Evolutionary conservation across 2,888 invertebrate species (phyloP).

Genomic region (Drosophila meridionalis): DNA sequence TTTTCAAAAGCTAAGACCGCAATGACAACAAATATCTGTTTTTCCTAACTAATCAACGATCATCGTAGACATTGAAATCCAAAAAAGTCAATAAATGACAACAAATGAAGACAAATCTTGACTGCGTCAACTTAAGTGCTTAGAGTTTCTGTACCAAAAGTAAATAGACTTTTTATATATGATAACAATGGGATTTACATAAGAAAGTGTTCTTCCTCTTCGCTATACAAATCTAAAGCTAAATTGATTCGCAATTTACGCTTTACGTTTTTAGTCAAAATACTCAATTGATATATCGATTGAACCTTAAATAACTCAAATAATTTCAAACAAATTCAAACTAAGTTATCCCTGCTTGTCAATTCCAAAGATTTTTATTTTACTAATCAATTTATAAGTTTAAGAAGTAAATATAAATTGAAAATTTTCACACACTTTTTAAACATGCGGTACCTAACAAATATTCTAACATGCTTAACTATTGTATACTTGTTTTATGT

Average conservation of each 20-base stretch:
- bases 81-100: background rate
- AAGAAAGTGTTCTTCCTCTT: background rate
- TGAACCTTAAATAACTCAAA: no score
- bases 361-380: background rate
- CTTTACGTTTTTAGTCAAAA: no score
- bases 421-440: background rate
- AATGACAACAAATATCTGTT: constrained; percentile 23
- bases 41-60: constrained; percentile 30
- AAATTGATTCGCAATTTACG: no score
- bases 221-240: no score
- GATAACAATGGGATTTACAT: background rate
- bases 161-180: background rate
- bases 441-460: constrained; percentile 1
- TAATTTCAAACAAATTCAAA: background rate
- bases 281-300: no score
- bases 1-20: constrained; percentile 5
- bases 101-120: constrained; percentile 5
- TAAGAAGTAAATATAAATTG: background rate
- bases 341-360: background rate
- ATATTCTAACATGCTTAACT: background rate
- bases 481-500: background rate
- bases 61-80: constrained; percentile 2
- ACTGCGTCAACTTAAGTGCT: constrained; percentile 12
- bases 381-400: background rate
- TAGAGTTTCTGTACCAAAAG: background rate